Evolutionary conservation across 2,888 invertebrate genomes (phyloP).

Genomic region (Rhingia rostrata): DNA sequence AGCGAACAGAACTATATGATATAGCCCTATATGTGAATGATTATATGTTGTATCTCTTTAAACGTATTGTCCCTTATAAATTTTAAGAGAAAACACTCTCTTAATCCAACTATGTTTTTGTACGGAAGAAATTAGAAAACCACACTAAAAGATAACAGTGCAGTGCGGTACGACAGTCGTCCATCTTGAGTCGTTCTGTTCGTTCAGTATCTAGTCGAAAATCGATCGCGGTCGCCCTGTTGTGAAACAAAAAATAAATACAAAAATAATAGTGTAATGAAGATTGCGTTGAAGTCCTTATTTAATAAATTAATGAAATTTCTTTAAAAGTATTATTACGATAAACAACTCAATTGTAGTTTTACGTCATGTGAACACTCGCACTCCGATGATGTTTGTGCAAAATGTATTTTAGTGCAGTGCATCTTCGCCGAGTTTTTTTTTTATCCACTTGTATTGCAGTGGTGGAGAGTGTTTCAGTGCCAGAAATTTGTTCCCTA

Average conservation of each 20-base stretch:
- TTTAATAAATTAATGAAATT: constrained; percentile 1
- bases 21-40: constrained; percentile 1
- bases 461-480: constrained; percentile 11
- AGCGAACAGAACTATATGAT: constrained; percentile 8
- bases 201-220: constrained; percentile 36
- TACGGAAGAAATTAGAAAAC: constrained; percentile 12
- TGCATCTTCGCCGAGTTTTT: constrained; percentile 44
- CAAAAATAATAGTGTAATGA: constrained; percentile 31
- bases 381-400: constrained; percentile 4
- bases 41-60: constrained; percentile 18
- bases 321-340: background rate
- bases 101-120: background rate
- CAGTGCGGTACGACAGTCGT: constrained; percentile 63
- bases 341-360: constrained; percentile 2
- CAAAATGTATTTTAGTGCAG: constrained; percentile 25
- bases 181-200: constrained; percentile 64
- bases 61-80: constrained; percentile 1
- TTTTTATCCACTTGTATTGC: background rate
- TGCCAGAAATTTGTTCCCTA: constrained; percentile 43
- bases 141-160: constrained; percentile 69
- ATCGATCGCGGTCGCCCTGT: constrained; percentile 50
- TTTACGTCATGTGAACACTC: background rate
- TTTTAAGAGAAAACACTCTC: constrained; percentile 24
- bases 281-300: constrained; percentile 24
- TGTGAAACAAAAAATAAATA: constrained; percentile 47